A percentile compares a stretch with the other conserved stretches of the same genome.
phyloP scores from a whole-genome alignment of 92 coral and sea anemone species.

The Metridium senile region DNA sequence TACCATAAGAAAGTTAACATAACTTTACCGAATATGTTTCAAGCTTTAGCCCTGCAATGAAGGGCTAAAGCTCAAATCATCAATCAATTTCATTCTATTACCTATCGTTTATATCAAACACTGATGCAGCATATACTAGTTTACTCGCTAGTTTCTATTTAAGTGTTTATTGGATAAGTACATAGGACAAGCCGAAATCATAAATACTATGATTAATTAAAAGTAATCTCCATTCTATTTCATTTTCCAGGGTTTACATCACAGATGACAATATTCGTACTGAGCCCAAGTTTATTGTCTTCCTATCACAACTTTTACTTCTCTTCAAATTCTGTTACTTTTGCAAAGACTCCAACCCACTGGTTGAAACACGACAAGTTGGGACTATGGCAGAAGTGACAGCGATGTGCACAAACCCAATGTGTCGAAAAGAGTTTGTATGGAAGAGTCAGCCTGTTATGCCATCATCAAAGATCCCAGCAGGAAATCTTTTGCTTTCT shows the following conservation, averaged over 20 bases:
- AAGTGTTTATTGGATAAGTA: too few relatives aligned
- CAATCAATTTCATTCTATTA: too few relatives aligned
- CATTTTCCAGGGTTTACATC: not conserved
- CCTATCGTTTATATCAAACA: too few relatives aligned
- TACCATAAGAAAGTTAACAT: too few relatives aligned
- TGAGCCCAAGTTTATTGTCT: constrained; percentile 40
- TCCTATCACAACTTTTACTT: constrained; percentile 58
- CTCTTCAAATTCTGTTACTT: constrained; percentile 53
- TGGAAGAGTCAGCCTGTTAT: constrained; percentile 37
- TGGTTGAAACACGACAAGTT: constrained; percentile 8
- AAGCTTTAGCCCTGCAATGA: too few relatives aligned
- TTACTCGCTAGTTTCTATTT: too few relatives aligned
- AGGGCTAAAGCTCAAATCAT: too few relatives aligned
- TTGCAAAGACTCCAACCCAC: not conserved
- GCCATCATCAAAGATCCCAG: constrained; percentile 42
- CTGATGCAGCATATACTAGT: too few relatives aligned
- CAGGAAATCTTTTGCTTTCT: constrained; percentile 46
- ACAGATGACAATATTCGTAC: not conserved
- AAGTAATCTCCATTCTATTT: not conserved
- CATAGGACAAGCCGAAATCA: too few relatives aligned
- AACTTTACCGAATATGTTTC: too few relatives aligned
- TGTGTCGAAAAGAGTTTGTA: constrained; percentile 2
- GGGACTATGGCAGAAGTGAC: constrained; percentile 65
- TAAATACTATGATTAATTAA: not conserved
- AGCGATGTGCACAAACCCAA: not conserved